These are phyloP conservation scores for Oryctolagus cuniculus DNA, from an alignment of 2,113 vertebrate species.

Conservation along the genomic window DNA sequence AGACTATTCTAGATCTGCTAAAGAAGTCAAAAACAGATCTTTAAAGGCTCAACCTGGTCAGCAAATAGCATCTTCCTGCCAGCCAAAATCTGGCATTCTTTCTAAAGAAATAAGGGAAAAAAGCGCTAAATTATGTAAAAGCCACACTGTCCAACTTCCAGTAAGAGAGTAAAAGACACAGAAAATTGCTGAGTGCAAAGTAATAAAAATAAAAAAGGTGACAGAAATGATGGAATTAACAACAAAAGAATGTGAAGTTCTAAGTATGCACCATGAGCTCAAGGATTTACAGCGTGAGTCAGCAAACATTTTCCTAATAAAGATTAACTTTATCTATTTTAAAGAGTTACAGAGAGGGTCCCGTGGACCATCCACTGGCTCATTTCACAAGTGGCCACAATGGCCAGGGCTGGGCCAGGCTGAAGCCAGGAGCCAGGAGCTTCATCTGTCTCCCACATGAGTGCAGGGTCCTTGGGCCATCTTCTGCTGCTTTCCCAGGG, in stretches of 20 bases:
- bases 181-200: neutral
- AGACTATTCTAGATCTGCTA: neutral
- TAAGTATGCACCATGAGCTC: neutral
- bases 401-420: no score
- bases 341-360: no score
- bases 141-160: neutral
- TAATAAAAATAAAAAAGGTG: neutral
- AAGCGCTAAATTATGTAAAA: neutral
- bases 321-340: no score
- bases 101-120: neutral
- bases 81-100: neutral
- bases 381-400: no score
- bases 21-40: neutral
- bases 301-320: neutral
- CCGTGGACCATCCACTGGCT: no score
- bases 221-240: neutral
- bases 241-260: neutral
- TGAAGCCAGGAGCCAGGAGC: no score
- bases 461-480: no score
- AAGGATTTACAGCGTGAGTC: neutral
- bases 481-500: no score
- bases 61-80: neutral
- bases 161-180: neutral
- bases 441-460: no score
- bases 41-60: neutral